Percentiles rank a stretch among this genome's conserved stretches.
phyloP scores from a whole-genome alignment of 2,888 invertebrate genomes.

The Polydrusus cervinus region DNA sequence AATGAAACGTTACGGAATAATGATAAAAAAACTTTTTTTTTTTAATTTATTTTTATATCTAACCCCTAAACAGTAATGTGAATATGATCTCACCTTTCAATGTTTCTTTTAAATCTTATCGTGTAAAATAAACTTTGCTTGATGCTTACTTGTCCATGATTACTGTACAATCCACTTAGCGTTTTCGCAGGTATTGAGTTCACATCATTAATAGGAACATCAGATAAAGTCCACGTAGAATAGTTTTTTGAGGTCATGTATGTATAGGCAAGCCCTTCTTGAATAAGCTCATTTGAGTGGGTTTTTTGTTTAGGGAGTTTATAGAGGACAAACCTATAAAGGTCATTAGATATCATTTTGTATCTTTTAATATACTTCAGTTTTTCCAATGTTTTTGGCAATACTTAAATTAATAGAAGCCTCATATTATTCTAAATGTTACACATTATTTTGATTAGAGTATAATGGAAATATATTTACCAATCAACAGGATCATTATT shows the following conservation, averaged over 20 bases:
- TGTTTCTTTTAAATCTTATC: neutral
- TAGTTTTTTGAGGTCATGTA: slow-evolving; percentile 78
- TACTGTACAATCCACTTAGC: slow-evolving; percentile 74
- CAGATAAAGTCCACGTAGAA: slow-evolving; percentile 81
- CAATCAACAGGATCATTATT: slow-evolving; percentile 80
- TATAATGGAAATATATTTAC: slow-evolving; percentile 70
- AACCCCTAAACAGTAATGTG: too few species aligned
- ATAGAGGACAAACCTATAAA: slow-evolving; percentile 85
- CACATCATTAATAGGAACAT: slow-evolving; percentile 76
- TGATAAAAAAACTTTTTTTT: too few species aligned
- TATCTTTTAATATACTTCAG: too few species aligned
- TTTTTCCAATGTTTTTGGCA: too few species aligned
- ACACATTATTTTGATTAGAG: neutral
- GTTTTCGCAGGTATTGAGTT: slow-evolving; percentile 81
- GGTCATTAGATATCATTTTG: too few species aligned
- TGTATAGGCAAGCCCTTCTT: slow-evolving; percentile 80
- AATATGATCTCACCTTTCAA: too few species aligned
- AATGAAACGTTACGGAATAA: too few species aligned
- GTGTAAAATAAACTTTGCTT: neutral
- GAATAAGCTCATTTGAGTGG: slow-evolving; percentile 72
- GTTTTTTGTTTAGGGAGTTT: slow-evolving; percentile 80
- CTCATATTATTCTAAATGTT: neutral
- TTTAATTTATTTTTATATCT: too few species aligned
- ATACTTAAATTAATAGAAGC: neutral
- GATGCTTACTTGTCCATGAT: slow-evolving; percentile 9